phyloP scores from a whole-genome alignment of 2,113 vertebrate genomes.

The Hippocampus barbouri region DNA sequence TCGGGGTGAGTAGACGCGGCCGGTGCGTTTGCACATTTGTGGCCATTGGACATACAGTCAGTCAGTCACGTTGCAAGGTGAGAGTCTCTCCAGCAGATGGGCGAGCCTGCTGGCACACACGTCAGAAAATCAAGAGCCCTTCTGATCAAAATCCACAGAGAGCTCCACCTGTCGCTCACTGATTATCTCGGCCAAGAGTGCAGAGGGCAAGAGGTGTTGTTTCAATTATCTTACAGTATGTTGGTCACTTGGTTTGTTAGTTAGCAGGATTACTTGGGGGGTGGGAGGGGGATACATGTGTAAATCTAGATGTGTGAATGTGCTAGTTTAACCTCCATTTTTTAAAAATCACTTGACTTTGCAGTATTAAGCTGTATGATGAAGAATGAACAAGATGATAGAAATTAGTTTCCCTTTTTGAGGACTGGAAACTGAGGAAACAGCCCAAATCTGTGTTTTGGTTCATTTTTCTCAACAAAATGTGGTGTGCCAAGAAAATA shows the following conservation, averaged over 20 bases:
- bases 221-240: not conserved
- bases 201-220: not conserved
- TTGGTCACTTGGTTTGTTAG: not conserved
- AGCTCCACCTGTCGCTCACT: not conserved
- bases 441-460: not conserved
- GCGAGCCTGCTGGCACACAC: not conserved
- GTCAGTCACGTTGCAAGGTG: not conserved
- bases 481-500: too few species aligned
- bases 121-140: not conserved
- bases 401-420: too few species aligned
- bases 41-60: not conserved
- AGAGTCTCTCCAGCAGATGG: not conserved
- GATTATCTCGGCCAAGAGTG: not conserved
- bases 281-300: not conserved
- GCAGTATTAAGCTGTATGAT: not conserved
- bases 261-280: not conserved
- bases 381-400: too few species aligned
- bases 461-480: too few species aligned
- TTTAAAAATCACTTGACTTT: not conserved
- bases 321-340: not conserved
- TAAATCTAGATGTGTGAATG: not conserved
- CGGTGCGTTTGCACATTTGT: not conserved
- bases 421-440: not conserved
- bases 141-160: not conserved
- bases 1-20: constrained; percentile 80